Evolutionary conservation across 2,113 vertebrate genomes (phyloP).

Genomic region (Numida meleagris): DNA sequence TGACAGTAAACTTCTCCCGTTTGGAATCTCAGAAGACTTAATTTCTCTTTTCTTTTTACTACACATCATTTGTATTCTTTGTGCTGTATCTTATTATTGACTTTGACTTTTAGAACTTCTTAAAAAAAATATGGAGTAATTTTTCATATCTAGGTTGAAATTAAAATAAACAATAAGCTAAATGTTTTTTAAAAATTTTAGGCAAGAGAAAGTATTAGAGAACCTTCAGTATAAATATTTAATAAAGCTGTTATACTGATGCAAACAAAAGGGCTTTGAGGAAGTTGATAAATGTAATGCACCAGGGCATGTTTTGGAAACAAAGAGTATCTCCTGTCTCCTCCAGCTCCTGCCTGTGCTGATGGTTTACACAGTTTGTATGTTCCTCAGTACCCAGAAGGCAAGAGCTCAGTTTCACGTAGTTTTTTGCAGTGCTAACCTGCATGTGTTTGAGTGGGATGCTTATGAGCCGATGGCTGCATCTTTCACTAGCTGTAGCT

Average conservation of each 20-base stretch:
- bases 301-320: not conserved
- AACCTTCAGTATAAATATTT: not conserved
- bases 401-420: not conserved
- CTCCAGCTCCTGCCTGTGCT: not conserved
- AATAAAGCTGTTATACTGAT: not conserved
- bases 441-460: not conserved
- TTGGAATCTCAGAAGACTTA: not conserved
- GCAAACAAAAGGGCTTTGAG: not conserved
- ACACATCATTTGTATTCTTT: not conserved
- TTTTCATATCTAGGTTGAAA: not conserved
- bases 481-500: not conserved
- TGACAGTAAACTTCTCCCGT: not conserved
- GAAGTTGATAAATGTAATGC: not conserved
- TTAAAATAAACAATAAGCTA: not conserved
- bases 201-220: not conserved
- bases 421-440: not conserved
- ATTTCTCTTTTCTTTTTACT: conserved; percentile 5
- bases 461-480: not conserved
- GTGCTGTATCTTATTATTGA: not conserved
- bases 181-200: not conserved
- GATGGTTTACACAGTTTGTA: not conserved
- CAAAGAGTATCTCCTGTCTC: not conserved
- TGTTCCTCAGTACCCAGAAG: not conserved
- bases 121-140: not conserved
- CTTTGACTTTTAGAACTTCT: not conserved